Evolutionary conservation across 2,797 vertebrate species (phyloP), one percentile per base, ranked within the genome.

Genomic region (Arctocebus calabarensis): DNA sequence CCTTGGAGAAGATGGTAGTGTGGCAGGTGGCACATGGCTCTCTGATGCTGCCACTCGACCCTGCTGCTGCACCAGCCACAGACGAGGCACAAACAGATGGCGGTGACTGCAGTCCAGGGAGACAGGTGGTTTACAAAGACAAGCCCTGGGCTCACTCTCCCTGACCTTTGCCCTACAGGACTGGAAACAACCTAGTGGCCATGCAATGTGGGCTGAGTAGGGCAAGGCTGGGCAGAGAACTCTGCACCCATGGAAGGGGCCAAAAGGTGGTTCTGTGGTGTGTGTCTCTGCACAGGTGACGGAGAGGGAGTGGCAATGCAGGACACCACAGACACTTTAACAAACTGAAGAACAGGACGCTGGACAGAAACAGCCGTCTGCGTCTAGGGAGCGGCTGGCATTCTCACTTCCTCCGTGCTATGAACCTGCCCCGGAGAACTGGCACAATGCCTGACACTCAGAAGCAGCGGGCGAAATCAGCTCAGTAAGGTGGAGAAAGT

Each of bases 121-220:
- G 13, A 45, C 4, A 75, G 17, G 2, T 7, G 5, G 17, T 29
- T 4, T 34, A 22, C 9, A 20, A n/a, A 6, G 14, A 19, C 40
- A 19, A 8, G 17, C 5, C 0, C 9, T 17, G 66, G 59, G 27
- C 43, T 16, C 9, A 5, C 22, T 19, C 19, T 0, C 48, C 37
- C 62, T 2, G 27, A 66, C 87, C 97, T 22, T n/a, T 2, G 29
- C 62, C 48, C 71, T 40, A 1, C 3, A 16, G 43, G 70, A 34
- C 70, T 34, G n/a, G 61, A 23, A 45, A 40, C 27, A 29, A 55
- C n/a, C 34, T 27, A 40, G 37, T 25, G 25, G 7, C 25, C 14
- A 3, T 16, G 9, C 43, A 34, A 61, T 4, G 34, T 5, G 7
- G 27, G 9, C 48, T 20, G 20, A 1, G 1, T 2, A n/a, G 1